Evolutionary conservation across 2,113 vertebrate species (phyloP).

Genomic region (Xenotilapia leptura): DNA sequence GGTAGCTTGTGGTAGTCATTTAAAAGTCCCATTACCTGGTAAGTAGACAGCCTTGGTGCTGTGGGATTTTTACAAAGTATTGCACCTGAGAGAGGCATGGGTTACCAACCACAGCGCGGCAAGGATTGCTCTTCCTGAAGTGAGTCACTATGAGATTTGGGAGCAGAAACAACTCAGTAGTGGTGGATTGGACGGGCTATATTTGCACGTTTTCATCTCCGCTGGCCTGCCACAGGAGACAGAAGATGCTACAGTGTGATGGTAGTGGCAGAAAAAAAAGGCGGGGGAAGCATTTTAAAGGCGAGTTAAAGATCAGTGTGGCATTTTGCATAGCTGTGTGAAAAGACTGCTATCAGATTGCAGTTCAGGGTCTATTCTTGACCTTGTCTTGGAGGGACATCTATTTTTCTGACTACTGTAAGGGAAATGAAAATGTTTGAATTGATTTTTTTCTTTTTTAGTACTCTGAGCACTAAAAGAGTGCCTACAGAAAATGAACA

Average conservation of each 20-base stretch:
- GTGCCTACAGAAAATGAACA: background rate
- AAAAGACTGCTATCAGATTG: background rate
- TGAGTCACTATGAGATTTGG: conserved; percentile 22
- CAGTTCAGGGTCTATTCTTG: background rate
- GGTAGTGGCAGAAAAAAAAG: background rate
- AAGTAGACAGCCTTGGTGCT: background rate
- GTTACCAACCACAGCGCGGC: conserved; percentile 14
- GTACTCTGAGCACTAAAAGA: background rate
- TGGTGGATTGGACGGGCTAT: background rate
- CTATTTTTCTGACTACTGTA: background rate
- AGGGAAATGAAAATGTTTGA: background rate
- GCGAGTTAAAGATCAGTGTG: background rate
- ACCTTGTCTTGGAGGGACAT: background rate
- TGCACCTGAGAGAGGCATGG: conserved; percentile 34
- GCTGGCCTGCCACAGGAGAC: background rate
- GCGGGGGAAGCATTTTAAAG: background rate
- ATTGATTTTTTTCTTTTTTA: background rate
- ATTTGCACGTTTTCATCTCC: background rate
- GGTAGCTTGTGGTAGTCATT: conserved; percentile 27
- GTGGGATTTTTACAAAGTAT: conserved; percentile 36
- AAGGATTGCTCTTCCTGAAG: background rate
- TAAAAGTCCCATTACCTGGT: conserved; percentile 40
- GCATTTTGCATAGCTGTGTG: background rate
- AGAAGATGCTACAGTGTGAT: background rate
- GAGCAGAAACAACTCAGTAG: conserved; percentile 12